phyloP scores from a whole-genome alignment of 2,888 invertebrate species.

The Amphiduros pacificus region DNA sequence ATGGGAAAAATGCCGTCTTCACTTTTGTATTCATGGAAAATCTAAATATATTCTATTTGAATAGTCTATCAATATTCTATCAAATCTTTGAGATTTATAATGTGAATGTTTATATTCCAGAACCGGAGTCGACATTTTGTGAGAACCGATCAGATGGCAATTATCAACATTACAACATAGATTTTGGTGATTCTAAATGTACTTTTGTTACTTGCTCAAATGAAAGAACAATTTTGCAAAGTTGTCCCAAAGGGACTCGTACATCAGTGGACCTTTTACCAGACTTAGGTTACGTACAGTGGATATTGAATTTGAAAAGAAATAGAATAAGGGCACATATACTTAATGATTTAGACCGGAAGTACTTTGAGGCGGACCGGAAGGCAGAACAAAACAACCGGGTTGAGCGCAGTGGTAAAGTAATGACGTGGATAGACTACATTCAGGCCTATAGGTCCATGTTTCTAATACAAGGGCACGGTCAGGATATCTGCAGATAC shows the following conservation, averaged over 20 bases:
- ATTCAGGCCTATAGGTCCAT: background rate
- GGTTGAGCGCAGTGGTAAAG: background rate
- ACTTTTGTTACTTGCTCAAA: slow-evolving; percentile 18
- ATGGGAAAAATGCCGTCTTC: no score
- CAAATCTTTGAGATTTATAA: no score
- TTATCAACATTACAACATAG: slow-evolving; percentile 11
- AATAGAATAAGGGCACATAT: no score
- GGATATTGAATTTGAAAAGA: no score
- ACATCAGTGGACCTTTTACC: slow-evolving; percentile 8
- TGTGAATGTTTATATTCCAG: no score
- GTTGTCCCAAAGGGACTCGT: slow-evolving; percentile 18
- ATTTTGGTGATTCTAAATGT: slow-evolving; percentile 16
- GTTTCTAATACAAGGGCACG: background rate
- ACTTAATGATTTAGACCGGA: background rate
- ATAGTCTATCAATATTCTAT: no score
- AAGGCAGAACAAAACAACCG: background rate
- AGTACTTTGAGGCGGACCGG: background rate
- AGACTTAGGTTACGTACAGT: background rate
- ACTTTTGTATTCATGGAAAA: no score
- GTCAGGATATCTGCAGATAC: slow-evolving; percentile 16
- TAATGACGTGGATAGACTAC: background rate
- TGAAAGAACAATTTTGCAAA: slow-evolving; percentile 9
- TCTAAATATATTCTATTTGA: no score
- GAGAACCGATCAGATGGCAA: slow-evolving; percentile 1
- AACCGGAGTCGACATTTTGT: slow-evolving; percentile 10